These are phyloP conservation scores for Anser cygnoides DNA, from an alignment of 2,113 vertebrate genomes.

Conservation along the genomic window DNA sequence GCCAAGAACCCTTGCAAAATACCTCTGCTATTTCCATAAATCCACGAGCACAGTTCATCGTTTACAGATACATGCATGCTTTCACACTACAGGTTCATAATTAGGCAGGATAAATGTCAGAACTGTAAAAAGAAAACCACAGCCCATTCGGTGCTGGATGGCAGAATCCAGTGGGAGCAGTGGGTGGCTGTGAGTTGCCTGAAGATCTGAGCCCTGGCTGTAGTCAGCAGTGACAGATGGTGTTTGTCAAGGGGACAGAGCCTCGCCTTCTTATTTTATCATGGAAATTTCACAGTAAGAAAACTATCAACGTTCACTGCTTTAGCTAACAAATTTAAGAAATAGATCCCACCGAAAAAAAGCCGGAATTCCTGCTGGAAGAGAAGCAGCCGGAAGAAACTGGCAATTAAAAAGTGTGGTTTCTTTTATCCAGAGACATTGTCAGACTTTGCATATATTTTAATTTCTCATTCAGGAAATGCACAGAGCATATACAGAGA, in stretches of 20 bases:
- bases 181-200: background rate
- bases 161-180: rapidly evolving
- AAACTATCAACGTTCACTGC: background rate
- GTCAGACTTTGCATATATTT: background rate
- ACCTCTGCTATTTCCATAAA: background rate
- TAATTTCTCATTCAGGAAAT: slow-evolving; percentile 48
- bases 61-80: background rate
- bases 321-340: background rate
- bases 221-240: background rate
- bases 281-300: background rate
- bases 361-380: background rate
- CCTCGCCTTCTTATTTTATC: slow-evolving; percentile 25
- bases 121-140: background rate
- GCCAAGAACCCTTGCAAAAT: background rate
- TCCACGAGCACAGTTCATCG: background rate
- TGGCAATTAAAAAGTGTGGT: background rate
- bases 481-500: background rate
- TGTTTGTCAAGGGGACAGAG: slow-evolving; percentile 43
- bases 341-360: background rate
- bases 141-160: background rate
- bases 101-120: background rate
- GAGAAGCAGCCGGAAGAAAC: background rate
- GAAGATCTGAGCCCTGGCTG: background rate
- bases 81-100: background rate
- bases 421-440: background rate